Conservation (phyloP, 2,113 vertebrate species). For the Vanacampus margaritifer region DNA sequence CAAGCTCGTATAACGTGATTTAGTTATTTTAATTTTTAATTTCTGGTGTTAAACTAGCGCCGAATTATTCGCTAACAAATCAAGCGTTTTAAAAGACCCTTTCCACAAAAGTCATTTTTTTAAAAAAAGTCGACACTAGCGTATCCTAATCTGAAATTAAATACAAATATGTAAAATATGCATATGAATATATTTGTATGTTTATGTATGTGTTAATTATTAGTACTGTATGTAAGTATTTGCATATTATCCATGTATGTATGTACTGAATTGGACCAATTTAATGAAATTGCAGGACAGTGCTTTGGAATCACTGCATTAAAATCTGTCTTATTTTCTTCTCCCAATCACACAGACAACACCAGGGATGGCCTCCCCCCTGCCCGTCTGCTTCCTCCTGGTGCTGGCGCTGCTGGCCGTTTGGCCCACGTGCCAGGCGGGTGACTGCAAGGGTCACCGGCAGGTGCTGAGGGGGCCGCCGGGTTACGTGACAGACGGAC, state of each 20-base stretch:
- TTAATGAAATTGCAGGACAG: background rate
- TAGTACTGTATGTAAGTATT: too few relatives aligned
- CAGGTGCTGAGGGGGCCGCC: slow-evolving; percentile 80
- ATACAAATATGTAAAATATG: too few relatives aligned
- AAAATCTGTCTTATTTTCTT: background rate
- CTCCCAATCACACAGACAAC: slow-evolving; percentile 36
- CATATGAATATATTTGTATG: too few relatives aligned
- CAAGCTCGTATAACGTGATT: background rate
- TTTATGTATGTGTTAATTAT: too few relatives aligned
- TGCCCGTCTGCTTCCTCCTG: slow-evolving; percentile 57
- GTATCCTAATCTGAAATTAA: too few relatives aligned
- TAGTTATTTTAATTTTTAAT: background rate
- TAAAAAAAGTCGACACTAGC: too few relatives aligned
- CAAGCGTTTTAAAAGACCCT: too few relatives aligned
- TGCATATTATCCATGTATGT: too few relatives aligned
- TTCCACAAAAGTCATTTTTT: too few relatives aligned
- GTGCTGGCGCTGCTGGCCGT: slow-evolving; percentile 49
- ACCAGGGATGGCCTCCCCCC: slow-evolving; percentile 64
- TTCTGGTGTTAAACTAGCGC: background rate
- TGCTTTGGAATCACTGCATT: background rate
- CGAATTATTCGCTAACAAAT: background rate
- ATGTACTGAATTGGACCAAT: background rate
- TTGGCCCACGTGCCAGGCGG: slow-evolving; percentile 57
- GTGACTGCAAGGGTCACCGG: slow-evolving; percentile 87
- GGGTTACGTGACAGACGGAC: slow-evolving; percentile 87